These are phyloP conservation scores for Gari tellinella DNA, from an alignment of 2,888 invertebrate species.

Conservation along the genomic window DNA sequence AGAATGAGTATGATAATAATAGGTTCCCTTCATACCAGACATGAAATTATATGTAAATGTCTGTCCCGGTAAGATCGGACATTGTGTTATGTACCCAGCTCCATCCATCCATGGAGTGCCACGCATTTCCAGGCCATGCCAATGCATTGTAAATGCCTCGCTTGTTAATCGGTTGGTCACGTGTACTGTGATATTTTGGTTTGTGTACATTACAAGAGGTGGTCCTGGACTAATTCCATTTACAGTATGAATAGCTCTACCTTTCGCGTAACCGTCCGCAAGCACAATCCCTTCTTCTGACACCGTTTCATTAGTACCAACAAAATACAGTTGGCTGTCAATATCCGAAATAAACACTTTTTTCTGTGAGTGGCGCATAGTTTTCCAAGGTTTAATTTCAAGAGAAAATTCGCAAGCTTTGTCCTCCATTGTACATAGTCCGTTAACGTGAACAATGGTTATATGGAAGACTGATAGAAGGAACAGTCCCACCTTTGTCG, in stretches of 20 bases:
- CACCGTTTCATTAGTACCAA: too few species aligned
- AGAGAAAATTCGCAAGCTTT: too few species aligned
- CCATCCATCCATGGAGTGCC: constrained; percentile 77
- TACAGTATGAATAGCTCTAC: constrained; percentile 11
- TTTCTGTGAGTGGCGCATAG: too few species aligned
- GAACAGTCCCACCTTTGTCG: too few species aligned
- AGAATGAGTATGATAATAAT: constrained; percentile 67
- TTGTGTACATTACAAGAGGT: constrained; percentile 64
- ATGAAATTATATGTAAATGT: constrained; percentile 64
- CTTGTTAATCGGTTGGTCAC: constrained; percentile 65
- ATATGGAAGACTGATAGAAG: too few species aligned
- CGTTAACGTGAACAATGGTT: too few species aligned
- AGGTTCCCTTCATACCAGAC: constrained; percentile 59
- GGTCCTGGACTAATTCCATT: constrained; percentile 71
- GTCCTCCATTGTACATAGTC: too few species aligned
- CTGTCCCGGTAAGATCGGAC: constrained; percentile 69
- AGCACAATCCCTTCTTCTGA: too few species aligned
- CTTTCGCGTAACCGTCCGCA: too few species aligned
- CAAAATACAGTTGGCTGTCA: too few species aligned
- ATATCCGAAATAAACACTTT: too few species aligned
- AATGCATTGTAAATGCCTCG: constrained; percentile 67
- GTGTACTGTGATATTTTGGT: constrained; percentile 62
- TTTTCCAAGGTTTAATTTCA: too few species aligned
- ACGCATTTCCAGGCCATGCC: constrained; percentile 71
- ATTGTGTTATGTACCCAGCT: constrained; percentile 71